Evolutionary conservation across 2,797 vertebrate species (phyloP).

Genomic region (Otolemur crassicaudatus): DNA sequence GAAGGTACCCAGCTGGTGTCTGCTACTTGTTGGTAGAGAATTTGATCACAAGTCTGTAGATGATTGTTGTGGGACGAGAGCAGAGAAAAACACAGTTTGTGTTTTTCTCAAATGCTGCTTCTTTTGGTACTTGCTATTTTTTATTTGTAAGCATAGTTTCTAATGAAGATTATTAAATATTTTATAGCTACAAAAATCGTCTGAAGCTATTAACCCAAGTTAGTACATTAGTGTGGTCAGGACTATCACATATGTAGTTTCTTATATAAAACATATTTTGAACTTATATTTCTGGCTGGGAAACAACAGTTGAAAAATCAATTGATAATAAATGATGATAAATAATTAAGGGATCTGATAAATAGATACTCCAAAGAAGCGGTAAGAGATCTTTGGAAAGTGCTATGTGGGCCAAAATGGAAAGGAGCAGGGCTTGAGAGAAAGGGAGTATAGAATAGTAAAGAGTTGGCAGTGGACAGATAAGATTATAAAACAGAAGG

Average conservation of each 20-base stretch:
- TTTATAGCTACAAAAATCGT: background rate
- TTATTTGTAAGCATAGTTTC: conserved; percentile 6
- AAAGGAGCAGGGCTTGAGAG: background rate
- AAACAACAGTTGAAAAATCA: background rate
- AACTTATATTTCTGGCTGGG: background rate
- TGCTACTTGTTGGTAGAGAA: background rate
- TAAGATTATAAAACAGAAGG: background rate
- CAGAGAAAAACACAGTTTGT: background rate
- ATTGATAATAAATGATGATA: background rate
- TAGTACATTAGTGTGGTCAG: background rate
- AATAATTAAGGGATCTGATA: background rate
- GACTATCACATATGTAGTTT: background rate
- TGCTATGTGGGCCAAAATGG: background rate
- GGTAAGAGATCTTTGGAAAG: background rate
- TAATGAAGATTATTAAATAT: background rate
- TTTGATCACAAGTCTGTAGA: background rate
- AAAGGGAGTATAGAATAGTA: too few species aligned
- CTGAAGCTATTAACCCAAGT: background rate
- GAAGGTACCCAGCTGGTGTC: background rate
- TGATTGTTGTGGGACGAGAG: background rate
- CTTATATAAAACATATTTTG: background rate
- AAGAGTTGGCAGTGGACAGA: background rate
- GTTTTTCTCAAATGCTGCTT: background rate
- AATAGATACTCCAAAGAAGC: background rate
- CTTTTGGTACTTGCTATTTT: background rate